Evolutionary conservation across 2,888 invertebrate genomes (phyloP), one percentile per base, ranked within the genome.

Genomic region (Chromoteleia sp.): DNA sequence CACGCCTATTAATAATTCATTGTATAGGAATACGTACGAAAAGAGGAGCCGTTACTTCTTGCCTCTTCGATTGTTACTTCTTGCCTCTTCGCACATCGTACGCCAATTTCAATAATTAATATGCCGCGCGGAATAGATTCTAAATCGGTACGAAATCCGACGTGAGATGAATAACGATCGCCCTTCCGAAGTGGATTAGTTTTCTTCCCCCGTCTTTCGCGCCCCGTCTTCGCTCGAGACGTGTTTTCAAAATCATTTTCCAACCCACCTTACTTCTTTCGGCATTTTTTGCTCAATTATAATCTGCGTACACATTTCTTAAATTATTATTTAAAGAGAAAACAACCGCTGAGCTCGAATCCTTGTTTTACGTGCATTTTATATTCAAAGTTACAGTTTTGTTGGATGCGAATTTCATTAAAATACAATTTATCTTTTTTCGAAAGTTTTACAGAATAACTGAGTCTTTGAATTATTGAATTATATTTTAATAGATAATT

Each of bases 31-130:
- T 79, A 81, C 68, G 65, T 67, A 82, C 80, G 80, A 81, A 85
- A 79, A 85, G 77, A 83, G 67, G 80, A 84, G 81, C 81, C 85
- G 82, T 76, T 80, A 78, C 84, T 85, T 79, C 83, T 75, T 84
- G 74, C 81, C 82, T 83, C 75, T 81, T 73, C 81, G 80, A 84
- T 85, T 79, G 83, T 75, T 84, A 75, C 81, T 82, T 83, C 75
- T 81, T 73, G 77, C 71, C 74, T 71, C 41, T 63, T 59, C 58
- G 41, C 61, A 29, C 54, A 12, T 8, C 14, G 71, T 12, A 50
- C 15, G 48, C 58, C 58, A 59, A 59, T 59, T 71, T 59, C 36
- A 68, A 75, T 75, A 75, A 76, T 76, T 76, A 76, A 76, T 68
- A 61, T 68, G 76, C 76, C 45, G 25, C 17, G 43, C 52, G 3